Base-by-base conservation (phyloP, 2,113 vertebrate genomes). In the Leptobrachium leishanense region DNA sequence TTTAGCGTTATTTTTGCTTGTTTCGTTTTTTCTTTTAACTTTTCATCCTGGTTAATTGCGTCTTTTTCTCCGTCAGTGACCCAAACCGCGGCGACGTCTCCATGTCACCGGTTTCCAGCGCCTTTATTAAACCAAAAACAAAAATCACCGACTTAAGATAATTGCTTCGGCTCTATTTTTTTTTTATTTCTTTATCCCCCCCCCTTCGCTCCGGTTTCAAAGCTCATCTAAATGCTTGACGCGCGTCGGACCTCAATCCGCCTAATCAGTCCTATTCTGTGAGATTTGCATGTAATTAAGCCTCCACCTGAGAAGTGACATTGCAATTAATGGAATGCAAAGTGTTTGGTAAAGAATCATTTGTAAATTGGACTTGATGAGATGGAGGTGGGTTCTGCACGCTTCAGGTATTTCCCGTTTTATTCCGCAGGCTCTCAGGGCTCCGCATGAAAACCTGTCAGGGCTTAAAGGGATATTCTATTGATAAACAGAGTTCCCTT, bases 301-400 rank as follows among this genome's bases (percentile, higher is more conserved):
- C 41, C 50, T 46, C 71, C 67, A 80, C 78, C 71, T 59, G 78
- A 46, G 41, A 68, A 74, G 20, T 50, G 65, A 68, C 78, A 62
- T 39, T 9, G 54, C 78, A 67, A 68, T 81, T 81, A 81, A 81
- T 74, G 59, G 65, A 39, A 74, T 66, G 72, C 72, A 81, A 80
- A 80, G 68, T 53, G 64, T 66, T 66, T 66, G 77, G 43, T 55
- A 44, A 68, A 79, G 63, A 74, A 73, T 43, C 7, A 15, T 74
- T 74, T 74, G 70, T 67, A 74, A 79, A 74, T 79, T 67, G 71
- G 62, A 43, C n/a, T 59, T 42, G 31, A 43, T 65, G 50, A 63
- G 63, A 44, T 11, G 44, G 39, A n/a, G 11, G 31, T 2, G 39
- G 10, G 13, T 40, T 67, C 46, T 8, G 8, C 4, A 50, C 8